A percentile compares a stretch with the other conserved stretches of the same genome.
phyloP scores from a whole-genome alignment of 2,797 vertebrate species.

The Myiotriccus ornatus region DNA sequence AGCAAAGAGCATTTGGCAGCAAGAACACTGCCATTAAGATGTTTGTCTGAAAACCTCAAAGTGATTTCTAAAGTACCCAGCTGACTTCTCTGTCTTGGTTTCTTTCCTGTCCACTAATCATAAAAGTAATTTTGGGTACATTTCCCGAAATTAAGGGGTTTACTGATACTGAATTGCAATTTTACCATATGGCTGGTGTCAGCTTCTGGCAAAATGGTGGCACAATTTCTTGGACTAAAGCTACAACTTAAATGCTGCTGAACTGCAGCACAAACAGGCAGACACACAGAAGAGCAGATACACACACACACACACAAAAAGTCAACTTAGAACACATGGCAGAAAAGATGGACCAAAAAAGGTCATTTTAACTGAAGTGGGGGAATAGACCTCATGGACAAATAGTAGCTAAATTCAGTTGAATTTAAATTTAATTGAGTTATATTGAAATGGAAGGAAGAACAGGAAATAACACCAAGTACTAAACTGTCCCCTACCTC shows the following conservation, averaged over 20 bases:
- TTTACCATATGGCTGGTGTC: slow-evolving; percentile 39
- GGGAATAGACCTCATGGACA: neutral
- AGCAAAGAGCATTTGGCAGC: slow-evolving; percentile 49
- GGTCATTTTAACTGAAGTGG: neutral
- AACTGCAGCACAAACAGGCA: neutral
- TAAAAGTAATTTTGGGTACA: slow-evolving; percentile 38
- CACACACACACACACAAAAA: neutral
- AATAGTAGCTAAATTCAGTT: neutral
- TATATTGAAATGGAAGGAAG: neutral
- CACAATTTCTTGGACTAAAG: slow-evolving; percentile 21
- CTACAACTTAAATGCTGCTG: neutral
- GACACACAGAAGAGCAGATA: neutral
- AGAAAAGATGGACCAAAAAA: neutral
- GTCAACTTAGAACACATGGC: neutral
- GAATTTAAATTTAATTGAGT: neutral
- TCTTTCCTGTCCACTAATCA: slow-evolving; percentile 45
- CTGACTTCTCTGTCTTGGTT: neutral
- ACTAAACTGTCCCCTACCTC: neutral
- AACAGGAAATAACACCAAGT: neutral
- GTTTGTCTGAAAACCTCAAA: slow-evolving; percentile 46
- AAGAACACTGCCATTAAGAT: neutral
- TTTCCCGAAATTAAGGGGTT: slow-evolving; percentile 29
- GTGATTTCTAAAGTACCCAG: slow-evolving; percentile 9
- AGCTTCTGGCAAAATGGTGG: slow-evolving; percentile 1
- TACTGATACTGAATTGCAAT: neutral